These are phyloP conservation scores for Chaenocephalus aceratus DNA, from an alignment of 2,113 vertebrate genomes.

Conservation along the genomic window DNA sequence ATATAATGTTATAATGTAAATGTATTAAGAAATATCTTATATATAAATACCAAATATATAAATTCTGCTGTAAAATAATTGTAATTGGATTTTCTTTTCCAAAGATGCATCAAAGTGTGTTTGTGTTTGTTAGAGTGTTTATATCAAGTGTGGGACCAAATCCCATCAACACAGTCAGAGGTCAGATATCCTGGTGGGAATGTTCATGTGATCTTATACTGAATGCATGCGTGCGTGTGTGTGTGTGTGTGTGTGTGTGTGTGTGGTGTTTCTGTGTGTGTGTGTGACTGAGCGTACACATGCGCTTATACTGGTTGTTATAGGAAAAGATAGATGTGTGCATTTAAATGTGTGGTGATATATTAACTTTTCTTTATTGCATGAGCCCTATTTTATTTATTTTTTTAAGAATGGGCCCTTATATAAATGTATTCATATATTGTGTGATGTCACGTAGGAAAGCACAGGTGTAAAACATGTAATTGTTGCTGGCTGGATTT, in stretches of 20 bases:
- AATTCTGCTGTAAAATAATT: not conserved
- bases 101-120: not conserved
- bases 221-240: not conserved
- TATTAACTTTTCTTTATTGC: no score
- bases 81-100: not conserved
- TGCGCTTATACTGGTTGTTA: no score
- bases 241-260: not conserved
- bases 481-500: not conserved
- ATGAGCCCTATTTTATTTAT: not conserved
- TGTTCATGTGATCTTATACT: constrained; percentile 30
- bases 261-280: no score
- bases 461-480: not conserved
- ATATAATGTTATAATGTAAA: not conserved
- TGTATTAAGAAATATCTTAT: not conserved
- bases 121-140: constrained; percentile 2
- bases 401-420: not conserved
- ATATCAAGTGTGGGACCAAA: constrained; percentile 30
- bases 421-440: not conserved
- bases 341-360: no score
- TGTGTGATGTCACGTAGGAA: not conserved
- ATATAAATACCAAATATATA: not conserved
- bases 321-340: no score
- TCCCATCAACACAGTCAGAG: constrained; percentile 52
- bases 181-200: constrained; percentile 35
- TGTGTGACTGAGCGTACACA: no score